These are phyloP conservation scores for Pygoscelis antarcticus DNA, from an alignment of 2,113 vertebrate genomes.

Conservation along the genomic window DNA sequence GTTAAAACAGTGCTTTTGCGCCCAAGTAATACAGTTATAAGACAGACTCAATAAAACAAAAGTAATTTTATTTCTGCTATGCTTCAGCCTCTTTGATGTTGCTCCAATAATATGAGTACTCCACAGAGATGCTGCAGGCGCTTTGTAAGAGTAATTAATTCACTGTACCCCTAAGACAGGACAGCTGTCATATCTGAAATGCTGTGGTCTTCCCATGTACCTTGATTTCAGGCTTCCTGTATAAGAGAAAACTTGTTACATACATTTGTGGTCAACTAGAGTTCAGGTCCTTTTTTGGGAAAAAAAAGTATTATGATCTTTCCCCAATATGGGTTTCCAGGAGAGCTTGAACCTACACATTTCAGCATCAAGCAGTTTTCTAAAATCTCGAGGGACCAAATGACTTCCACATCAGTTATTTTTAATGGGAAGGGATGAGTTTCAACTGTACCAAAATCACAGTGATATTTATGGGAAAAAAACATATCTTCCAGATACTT, in stretches of 20 bases:
- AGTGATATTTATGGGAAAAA: background rate
- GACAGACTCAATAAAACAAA: background rate
- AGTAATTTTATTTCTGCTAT: background rate
- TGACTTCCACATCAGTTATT: background rate
- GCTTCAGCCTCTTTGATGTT: background rate
- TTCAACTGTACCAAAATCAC: background rate
- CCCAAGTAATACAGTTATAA: background rate
- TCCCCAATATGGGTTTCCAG: background rate
- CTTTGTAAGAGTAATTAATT: background rate
- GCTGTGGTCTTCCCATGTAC: background rate
- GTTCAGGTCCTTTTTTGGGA: background rate
- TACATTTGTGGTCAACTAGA: accelerated
- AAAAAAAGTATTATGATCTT: background rate
- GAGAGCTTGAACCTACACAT: background rate
- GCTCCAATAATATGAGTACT: background rate
- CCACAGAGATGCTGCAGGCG: background rate
- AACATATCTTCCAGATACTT: background rate
- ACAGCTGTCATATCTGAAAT: background rate
- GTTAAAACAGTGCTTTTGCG: background rate
- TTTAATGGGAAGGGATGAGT: background rate
- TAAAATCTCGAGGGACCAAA: background rate
- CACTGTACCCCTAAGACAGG: background rate
- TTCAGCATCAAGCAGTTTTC: background rate
- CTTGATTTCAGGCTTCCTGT: background rate
- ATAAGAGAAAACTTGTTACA: background rate